phyloP scores from a whole-genome alignment of 2,113 vertebrate species.

The Siniperca chuatsi region DNA sequence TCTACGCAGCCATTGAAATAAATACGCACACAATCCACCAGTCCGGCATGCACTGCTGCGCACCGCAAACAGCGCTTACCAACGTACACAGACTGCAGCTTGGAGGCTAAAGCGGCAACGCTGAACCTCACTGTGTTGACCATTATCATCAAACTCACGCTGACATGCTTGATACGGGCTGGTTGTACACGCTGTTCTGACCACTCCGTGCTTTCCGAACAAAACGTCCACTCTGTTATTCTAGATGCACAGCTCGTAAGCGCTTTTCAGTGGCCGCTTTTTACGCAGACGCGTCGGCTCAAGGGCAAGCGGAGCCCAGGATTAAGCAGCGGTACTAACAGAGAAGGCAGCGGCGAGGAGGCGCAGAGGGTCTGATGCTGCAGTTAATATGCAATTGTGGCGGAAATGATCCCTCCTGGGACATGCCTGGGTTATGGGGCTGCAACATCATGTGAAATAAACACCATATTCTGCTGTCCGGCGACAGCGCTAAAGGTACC shows the following conservation, averaged over 20 bases:
- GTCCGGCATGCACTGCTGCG: constrained; percentile 11
- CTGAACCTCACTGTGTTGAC: not conserved
- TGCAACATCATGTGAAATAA: not conserved
- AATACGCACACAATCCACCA: constrained; percentile 10
- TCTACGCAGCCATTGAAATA: not conserved
- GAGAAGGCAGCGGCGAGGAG: constrained; percentile 1
- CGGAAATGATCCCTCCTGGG: not conserved
- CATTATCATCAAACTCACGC: not conserved
- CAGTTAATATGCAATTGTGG: not conserved
- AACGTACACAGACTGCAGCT: not conserved
- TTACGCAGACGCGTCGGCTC: constrained; percentile 48
- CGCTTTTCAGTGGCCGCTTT: constrained; percentile 1
- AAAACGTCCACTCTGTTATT: not conserved
- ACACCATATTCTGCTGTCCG: not conserved
- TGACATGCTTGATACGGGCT: not conserved
- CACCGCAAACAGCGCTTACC: constrained; percentile 24
- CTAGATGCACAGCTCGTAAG: not conserved
- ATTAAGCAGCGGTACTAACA: constrained; percentile 26
- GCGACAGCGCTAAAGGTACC: constrained; percentile 41
- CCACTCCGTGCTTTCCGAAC: not conserved
- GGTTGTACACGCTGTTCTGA: not conserved
- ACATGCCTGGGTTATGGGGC: not conserved
- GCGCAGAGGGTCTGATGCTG: not conserved
- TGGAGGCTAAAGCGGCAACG: not conserved
- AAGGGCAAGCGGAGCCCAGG: constrained; percentile 70